A percentile compares a stretch with the other conserved stretches of the same genome.
phyloP scores from a whole-genome alignment of 2,113 vertebrate species.

The Phocoena sinus region DNA sequence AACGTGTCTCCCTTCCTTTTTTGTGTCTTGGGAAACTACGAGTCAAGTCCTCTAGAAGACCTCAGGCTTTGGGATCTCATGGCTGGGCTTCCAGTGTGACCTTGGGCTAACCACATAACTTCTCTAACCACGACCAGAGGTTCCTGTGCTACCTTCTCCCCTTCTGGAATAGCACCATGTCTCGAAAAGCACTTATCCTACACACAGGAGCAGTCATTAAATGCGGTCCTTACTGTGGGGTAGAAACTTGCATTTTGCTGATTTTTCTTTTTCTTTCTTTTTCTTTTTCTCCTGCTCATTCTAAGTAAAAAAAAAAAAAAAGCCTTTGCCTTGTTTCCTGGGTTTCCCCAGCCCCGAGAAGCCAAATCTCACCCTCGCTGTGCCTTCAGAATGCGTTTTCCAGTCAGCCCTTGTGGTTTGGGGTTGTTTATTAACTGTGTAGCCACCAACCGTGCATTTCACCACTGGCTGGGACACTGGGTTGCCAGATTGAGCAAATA shows the following conservation, averaged over 20 bases:
- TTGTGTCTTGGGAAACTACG: not conserved
- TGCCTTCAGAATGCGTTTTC: not conserved
- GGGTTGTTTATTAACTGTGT: constrained; percentile 65
- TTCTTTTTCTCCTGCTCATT: not conserved
- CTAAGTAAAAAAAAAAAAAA: not conserved
- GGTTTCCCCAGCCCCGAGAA: not conserved
- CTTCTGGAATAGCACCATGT: too few relatives aligned
- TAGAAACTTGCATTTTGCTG: not conserved
- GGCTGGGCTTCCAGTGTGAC: not conserved
- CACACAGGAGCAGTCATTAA: rapidly evolving
- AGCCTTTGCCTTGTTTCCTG: not conserved
- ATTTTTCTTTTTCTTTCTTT: not conserved
- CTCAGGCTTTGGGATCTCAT: not conserved
- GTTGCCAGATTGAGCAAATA: constrained; percentile 45
- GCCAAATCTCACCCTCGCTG: not conserved
- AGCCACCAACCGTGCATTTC: not conserved
- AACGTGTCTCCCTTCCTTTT: rapidly evolving
- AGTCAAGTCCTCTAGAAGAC: not conserved
- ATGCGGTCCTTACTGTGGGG: not conserved
- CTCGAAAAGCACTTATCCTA: not conserved
- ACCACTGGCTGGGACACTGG: not conserved
- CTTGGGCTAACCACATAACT: constrained; percentile 11
- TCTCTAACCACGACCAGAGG: not conserved
- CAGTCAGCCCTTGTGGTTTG: not conserved
- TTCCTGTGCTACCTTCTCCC: too few relatives aligned